Evolutionary conservation across 2,888 invertebrate genomes (phyloP).

Genomic region (Ypsolopha sequella): DNA sequence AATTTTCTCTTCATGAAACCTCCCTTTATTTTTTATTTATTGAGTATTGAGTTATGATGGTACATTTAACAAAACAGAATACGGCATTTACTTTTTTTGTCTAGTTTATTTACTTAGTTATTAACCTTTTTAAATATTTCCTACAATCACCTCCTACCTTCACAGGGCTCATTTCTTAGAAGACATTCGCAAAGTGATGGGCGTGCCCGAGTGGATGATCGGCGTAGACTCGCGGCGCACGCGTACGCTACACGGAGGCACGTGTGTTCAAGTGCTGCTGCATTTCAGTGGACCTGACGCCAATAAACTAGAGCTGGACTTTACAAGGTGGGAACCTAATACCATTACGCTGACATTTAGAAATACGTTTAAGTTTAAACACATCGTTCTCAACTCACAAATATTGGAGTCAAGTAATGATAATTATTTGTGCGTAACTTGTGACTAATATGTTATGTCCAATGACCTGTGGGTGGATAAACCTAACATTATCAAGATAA

Average conservation of each 20-base stretch:
- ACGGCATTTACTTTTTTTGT: too few relatives aligned
- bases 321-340: constrained; percentile 59
- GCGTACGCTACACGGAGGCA: constrained; percentile 79
- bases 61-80: too few relatives aligned
- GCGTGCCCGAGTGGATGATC: constrained; percentile 91
- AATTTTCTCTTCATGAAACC: background rate
- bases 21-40: too few relatives aligned
- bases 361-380: too few relatives aligned
- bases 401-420: too few relatives aligned
- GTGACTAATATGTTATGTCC: too few relatives aligned
- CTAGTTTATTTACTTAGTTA: background rate
- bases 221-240: constrained; percentile 87
- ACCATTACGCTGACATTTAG: background rate
- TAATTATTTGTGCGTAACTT: too few relatives aligned
- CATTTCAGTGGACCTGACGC: constrained; percentile 90
- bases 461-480: too few relatives aligned
- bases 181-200: constrained; percentile 84
- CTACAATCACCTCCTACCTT: constrained; percentile 11
- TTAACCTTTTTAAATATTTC: background rate
- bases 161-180: constrained; percentile 85
- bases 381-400: too few relatives aligned
- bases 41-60: too few relatives aligned
- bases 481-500: too few relatives aligned
- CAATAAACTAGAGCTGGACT: constrained; percentile 83
- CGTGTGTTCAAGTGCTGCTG: constrained; percentile 87